Evolutionary conservation across 2,113 vertebrate species (phyloP), one percentile per base, ranked within the genome.

Genomic region (Rhynchomys soricoides): DNA sequence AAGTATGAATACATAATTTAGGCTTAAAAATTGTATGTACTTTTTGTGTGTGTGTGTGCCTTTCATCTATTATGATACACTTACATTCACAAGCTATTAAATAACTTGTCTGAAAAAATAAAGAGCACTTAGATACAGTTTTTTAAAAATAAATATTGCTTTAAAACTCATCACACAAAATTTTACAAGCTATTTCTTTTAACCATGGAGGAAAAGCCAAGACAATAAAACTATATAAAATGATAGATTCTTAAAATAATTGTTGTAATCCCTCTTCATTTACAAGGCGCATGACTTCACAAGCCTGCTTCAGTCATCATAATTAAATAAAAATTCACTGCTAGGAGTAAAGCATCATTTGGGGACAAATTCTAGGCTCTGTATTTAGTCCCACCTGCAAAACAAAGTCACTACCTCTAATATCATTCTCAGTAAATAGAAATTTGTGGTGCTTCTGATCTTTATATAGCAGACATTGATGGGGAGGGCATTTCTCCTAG

Each of bases 381-480:
- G 79, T 77, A 85, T 91, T 91, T 88, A 90, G 74, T 89, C 59
- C 50, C 77, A 91, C 4, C 89, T 57, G 83, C 71, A 94, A 96
- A 95, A 45, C 90, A 95, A 95, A 96, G 64, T 90, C 82, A 87
- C 16, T 68, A 96, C 77, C 77, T 95, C 64, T 89, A 91, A 86
- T 87, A 75, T 29, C 87, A 94, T 89, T 95, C 68, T 93, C 85
- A 59, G 79, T 73, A 57, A 93, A 64, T 66, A 86, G 78, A 95
- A 92, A 78, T 50, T 70, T 55, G 57, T 4, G 1, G 10, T 87
- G 78, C 85, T 83, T 55, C 87, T 78, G 71, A 71, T 87, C 93
- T 93, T 94, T 94, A 91, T 96, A 96, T 94, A 89, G 86, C 59
- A 90, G 93, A 96, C 90, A 91, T 96, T 95, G 93, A 89, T 31